Conservation (phyloP, 2,888 invertebrate genomes). For the Hyles lineata region DNA sequence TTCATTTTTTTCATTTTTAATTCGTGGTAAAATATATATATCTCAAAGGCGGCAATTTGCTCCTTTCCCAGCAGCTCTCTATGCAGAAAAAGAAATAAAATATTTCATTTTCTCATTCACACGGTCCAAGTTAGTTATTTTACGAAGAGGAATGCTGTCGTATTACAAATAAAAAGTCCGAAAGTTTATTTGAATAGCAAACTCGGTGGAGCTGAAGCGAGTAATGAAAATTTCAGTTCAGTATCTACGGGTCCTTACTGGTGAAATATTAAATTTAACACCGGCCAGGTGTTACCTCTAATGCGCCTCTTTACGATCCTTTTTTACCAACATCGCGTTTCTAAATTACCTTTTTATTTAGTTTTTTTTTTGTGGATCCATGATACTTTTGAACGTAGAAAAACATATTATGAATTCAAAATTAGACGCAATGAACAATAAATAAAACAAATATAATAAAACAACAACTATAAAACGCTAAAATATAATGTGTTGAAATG, state of each 20-base stretch:
- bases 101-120: not conserved
- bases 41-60: too few relatives aligned
- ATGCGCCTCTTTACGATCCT: slow-evolving; percentile 32
- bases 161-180: not conserved
- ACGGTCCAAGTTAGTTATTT: not conserved
- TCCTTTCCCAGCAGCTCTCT: too few relatives aligned
- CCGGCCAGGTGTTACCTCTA: slow-evolving; percentile 34
- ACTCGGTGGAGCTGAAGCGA: slow-evolving; percentile 24
- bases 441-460: too few relatives aligned
- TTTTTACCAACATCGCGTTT: slow-evolving; percentile 17
- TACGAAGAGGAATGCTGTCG: not conserved
- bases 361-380: not conserved
- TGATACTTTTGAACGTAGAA: too few relatives aligned
- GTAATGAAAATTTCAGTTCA: slow-evolving; percentile 35
- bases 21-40: too few relatives aligned
- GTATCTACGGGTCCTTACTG: slow-evolving; percentile 27
- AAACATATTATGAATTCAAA: too few relatives aligned
- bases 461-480: too few relatives aligned
- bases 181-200: slow-evolving; percentile 20
- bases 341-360: not conserved
- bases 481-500: too few relatives aligned
- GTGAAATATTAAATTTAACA: slow-evolving; percentile 45
- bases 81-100: too few relatives aligned
- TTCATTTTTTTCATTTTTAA: too few relatives aligned
- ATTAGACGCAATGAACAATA: too few relatives aligned